Conservation (phyloP, 2,113 vertebrate species). For the Thunnus maccoyii region DNA sequence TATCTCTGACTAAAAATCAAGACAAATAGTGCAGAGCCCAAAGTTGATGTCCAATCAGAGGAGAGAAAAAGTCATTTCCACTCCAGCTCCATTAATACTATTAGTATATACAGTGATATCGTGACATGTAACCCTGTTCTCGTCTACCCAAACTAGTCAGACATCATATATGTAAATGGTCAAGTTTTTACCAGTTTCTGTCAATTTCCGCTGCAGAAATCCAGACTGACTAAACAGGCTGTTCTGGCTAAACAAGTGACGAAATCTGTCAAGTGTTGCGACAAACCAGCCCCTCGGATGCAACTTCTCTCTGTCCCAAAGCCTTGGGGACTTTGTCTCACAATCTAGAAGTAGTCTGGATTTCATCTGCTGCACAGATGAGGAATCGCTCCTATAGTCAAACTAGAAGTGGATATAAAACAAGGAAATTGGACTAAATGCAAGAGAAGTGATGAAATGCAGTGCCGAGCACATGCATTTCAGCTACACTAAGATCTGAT, state of each 20-base stretch:
- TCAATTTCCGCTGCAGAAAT: constrained; percentile 23
- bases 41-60: too few species aligned
- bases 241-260: constrained; percentile 51
- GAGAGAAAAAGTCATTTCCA: too few species aligned
- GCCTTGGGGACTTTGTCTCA: constrained; percentile 35
- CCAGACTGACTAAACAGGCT: constrained; percentile 47
- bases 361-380: constrained; percentile 53
- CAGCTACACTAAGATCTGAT: not conserved
- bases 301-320: constrained; percentile 22
- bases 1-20: too few species aligned
- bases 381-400: constrained; percentile 34
- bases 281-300: constrained; percentile 12
- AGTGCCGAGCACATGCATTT: too few species aligned
- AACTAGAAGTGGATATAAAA: constrained; percentile 27
- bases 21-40: too few species aligned
- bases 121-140: not conserved
- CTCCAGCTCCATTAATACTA: too few species aligned
- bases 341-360: constrained; percentile 60
- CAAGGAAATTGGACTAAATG: constrained; percentile 11
- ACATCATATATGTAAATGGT: not conserved
- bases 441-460: constrained; percentile 6
- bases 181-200: constrained; percentile 2
- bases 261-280: constrained; percentile 25
- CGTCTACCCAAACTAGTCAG: not conserved
- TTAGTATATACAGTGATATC: too few species aligned